These are phyloP conservation scores for Acronicta leporina DNA, from an alignment of 2,888 invertebrate species.

Conservation along the genomic window DNA sequence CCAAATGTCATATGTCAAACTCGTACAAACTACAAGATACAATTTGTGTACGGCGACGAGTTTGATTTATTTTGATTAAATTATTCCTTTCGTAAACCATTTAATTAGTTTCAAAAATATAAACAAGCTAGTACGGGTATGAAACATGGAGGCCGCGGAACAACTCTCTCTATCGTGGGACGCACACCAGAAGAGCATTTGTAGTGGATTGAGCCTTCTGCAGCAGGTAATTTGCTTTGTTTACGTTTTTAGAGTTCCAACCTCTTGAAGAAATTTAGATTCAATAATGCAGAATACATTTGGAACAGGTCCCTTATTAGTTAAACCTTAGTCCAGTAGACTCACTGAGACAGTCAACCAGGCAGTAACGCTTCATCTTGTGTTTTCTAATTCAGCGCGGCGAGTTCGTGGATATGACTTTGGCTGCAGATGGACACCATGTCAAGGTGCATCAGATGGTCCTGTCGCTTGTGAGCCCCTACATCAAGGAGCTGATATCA, in stretches of 20 bases:
- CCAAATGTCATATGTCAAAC: too few relatives aligned
- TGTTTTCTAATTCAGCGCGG: conserved; percentile 69
- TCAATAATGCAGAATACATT: too few relatives aligned
- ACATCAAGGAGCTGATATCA: conserved; percentile 78
- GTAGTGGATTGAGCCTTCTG: conserved; percentile 73
- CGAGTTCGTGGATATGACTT: conserved; percentile 85
- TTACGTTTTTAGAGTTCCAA: background rate
- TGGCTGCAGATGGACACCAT: conserved; percentile 82
- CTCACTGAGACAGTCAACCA: too few relatives aligned
- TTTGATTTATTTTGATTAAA: too few relatives aligned
- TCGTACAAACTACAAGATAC: too few relatives aligned
- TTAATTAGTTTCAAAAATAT: too few relatives aligned
- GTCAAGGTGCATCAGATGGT: conserved; percentile 85
- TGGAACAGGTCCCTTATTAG: too few relatives aligned
- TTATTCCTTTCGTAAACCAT: too few relatives aligned
- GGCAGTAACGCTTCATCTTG: background rate
- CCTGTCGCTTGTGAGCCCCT: conserved; percentile 82
- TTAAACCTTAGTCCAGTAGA: too few relatives aligned
- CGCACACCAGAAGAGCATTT: conserved; percentile 73
- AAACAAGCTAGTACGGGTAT: background rate
- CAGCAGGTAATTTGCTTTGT: conserved; percentile 70
- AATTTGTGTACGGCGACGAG: too few relatives aligned
- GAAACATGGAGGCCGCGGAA: conserved; percentile 58
- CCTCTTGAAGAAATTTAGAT: too few relatives aligned
- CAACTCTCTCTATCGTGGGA: conserved; percentile 74